A percentile compares a stretch with the other conserved stretches of the same genome.
These are phyloP conservation scores for Thamnaconus septentrionalis DNA, from an alignment of 2,113 vertebrate species.

Conservation along the genomic window DNA sequence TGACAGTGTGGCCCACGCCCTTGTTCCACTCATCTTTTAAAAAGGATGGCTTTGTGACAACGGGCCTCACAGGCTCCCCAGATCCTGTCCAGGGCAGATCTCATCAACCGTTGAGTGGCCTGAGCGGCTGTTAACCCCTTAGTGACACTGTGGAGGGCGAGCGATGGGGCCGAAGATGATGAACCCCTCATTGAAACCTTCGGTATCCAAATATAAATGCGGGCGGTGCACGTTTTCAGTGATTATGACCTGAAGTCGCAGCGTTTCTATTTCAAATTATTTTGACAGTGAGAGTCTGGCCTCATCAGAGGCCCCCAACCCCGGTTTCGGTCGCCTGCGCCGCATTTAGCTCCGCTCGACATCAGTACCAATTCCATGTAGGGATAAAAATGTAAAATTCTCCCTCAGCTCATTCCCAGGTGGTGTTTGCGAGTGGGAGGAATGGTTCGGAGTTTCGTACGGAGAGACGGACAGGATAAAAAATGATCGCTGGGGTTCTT, in stretches of 20 bases:
- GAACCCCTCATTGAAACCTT: conserved; percentile 10
- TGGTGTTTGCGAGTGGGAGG: conserved; percentile 56
- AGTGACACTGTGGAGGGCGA: conserved; percentile 8
- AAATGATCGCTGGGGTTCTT: conserved; percentile 69
- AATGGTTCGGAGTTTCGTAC: conserved; percentile 56
- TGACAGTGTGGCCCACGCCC: conserved; percentile 58
- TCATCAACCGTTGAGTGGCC: conserved; percentile 51
- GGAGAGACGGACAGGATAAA: conserved; percentile 60
- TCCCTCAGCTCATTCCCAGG: conserved; percentile 61
- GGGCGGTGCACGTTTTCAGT: too few species aligned
- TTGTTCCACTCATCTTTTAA: conserved; percentile 38
- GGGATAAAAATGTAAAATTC: conserved; percentile 65
- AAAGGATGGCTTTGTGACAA: conserved; percentile 66
- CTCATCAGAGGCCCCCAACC: conserved; percentile 31
- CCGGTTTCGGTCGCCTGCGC: conserved; percentile 47
- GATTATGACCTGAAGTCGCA: not conserved
- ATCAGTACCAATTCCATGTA: conserved; percentile 69
- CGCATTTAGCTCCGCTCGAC: conserved; percentile 51
- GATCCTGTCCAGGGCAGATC: conserved; percentile 51
- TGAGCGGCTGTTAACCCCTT: conserved; percentile 42
- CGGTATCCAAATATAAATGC: too few species aligned
- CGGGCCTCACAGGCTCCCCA: conserved; percentile 34
- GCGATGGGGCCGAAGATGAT: not conserved
- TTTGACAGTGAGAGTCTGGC: conserved; percentile 48
- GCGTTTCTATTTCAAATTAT: conserved; percentile 33